A percentile compares a stretch with the other conserved stretches of the same genome.
Evolutionary conservation across 2,888 invertebrate genomes (phyloP).

Genomic region (Athalia circularis): DNA sequence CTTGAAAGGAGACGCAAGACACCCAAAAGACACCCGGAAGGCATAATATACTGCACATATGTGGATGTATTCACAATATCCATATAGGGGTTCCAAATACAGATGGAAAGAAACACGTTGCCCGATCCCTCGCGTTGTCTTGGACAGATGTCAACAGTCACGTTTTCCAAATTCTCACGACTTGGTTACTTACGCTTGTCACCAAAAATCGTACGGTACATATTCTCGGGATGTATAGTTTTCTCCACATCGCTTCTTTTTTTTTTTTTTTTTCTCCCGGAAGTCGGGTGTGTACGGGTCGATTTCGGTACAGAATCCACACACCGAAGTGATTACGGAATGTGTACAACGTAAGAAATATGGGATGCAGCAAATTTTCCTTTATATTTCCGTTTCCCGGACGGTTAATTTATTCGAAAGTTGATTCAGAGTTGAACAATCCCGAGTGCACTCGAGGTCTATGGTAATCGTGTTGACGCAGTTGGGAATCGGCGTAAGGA

Average conservation of each 20-base stretch:
- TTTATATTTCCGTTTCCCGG: not conserved
- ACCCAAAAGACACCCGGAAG: conserved; percentile 30
- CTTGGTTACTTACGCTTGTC: conserved; percentile 5
- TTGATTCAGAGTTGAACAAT: too few species aligned
- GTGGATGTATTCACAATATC: conserved; percentile 22
- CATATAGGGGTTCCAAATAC: conserved; percentile 42
- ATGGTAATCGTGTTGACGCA: not conserved
- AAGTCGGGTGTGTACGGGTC: not conserved
- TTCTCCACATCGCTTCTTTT: too few species aligned
- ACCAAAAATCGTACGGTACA: too few species aligned
- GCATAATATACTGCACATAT: conserved; percentile 22
- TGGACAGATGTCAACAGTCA: not conserved
- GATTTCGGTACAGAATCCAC: too few species aligned
- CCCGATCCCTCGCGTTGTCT: not conserved
- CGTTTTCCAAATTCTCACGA: conserved; percentile 13
- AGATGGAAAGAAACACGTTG: conserved; percentile 18
- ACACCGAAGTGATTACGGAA: not conserved
- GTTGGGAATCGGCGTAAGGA: conserved; percentile 16
- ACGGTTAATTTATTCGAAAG: too few species aligned
- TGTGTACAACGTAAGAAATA: too few species aligned
- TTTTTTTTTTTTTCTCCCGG: not conserved
- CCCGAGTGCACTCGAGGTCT: too few species aligned
- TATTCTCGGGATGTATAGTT: too few species aligned
- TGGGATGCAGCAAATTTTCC: not conserved
- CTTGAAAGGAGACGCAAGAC: conserved; percentile 34